Evolutionary conservation across 92 coral and sea anemone species (phyloP), one percentile per base, ranked within the genome.

Genomic region (Phenganax marumi): DNA sequence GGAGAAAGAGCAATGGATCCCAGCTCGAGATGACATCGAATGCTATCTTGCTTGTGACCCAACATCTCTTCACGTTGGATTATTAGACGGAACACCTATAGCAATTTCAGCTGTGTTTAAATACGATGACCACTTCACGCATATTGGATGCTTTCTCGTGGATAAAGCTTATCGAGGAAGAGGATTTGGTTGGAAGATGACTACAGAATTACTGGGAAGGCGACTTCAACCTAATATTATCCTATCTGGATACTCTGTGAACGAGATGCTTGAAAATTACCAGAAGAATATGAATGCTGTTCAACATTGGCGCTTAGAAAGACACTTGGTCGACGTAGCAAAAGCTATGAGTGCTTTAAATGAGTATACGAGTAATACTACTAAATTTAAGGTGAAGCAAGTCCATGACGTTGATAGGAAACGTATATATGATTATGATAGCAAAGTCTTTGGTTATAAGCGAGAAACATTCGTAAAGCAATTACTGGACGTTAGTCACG

Each of bases 61-160:
- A 55, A 73, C 81, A 0, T 85, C 69, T 2, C 39, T 50, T 0
- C 51, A 55, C 25, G 87, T 87, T 77, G 89, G 86, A 1, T 86
- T 73, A 26, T 17, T 86, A 54, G 73, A 86, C 77, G 88, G 81
- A 49, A 85, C 57, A 79, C 88, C 88, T 4, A 80, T 85, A 1
- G 70, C 73, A 16, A 24, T 25, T 65, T 50, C 57, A 56, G 19
- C 53, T 16, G 5, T 81, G 10, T 10, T 82, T 22, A 86, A 85
- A 70, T 80, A 79, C 75, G 81, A 55, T 10, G 74, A 72, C 2
- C 52, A 22, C n/a, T 86, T 21, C 52, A 63, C 52, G 14, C 50
- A 25, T 11, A 10, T 25, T 25, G 83, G 76, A 4, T 13, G 60
- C 64, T 81, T 0, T n/a, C 18, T 86, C 10, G 76, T 86, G 21